Percentiles rank a stretch among this genome's conserved stretches.
phyloP scores from a whole-genome alignment of 2,888 invertebrate species.

The Campoplex nolae region DNA sequence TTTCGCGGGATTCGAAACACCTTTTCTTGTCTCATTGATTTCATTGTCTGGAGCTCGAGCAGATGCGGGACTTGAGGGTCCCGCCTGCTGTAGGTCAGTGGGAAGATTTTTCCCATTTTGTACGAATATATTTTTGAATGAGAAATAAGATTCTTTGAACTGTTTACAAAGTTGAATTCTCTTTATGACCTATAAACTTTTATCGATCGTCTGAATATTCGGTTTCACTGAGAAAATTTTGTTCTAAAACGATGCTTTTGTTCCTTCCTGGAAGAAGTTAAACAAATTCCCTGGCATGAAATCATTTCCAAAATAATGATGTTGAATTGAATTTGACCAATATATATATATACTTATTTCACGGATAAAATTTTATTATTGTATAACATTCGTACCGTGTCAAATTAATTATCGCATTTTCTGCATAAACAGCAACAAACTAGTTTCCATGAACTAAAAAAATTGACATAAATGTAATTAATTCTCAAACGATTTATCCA shows the following conservation, averaged over 20 bases:
- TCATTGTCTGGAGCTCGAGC: not conserved
- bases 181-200: not conserved
- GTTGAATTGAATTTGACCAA: not conserved
- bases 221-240: not conserved
- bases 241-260: not conserved
- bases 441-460: too few relatives aligned
- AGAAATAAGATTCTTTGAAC: not conserved
- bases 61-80: not conserved
- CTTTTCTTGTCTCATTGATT: constrained; percentile 4
- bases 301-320: not conserved
- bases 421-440: too few relatives aligned
- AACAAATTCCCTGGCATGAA: not conserved
- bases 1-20: not conserved
- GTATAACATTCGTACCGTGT: not conserved
- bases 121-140: not conserved
- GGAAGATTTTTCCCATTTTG: not conserved
- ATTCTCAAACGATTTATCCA: not conserved
- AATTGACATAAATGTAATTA: not conserved
- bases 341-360: too few relatives aligned
- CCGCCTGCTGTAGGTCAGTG: not conserved
- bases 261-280: not conserved
- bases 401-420: too few relatives aligned
- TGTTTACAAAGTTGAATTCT: not conserved
- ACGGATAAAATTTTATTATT: not conserved
- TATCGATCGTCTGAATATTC: not conserved